Evolutionary conservation across 2,888 invertebrate species (phyloP), one percentile per base, ranked within the genome.

Genomic region (Petrolisthes manimaculis): DNA sequence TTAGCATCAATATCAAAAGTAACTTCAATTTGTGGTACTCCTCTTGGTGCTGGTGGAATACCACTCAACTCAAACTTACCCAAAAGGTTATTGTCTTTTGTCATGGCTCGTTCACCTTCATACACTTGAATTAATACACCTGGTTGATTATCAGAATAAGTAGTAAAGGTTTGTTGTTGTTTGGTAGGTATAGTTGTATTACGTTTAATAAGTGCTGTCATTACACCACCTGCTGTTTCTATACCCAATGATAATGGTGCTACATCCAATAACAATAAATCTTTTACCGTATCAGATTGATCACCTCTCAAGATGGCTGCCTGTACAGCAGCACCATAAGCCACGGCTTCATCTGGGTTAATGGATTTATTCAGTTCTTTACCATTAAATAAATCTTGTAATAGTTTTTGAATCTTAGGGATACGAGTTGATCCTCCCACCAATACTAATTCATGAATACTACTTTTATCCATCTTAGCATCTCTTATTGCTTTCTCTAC

Each of bases 391-490:
- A 93, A 93, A 91, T 94, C 94, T 93, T 99, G 98, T 89, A 99
- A 95, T 88, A 99, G 95, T 93, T 98, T 98, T 94, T 99, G 99
- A 92, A 99, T 97, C 94, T 98, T 99, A 86, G 99, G 99, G 92
- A 99, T 99, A 94, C 99, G 96, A 61, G 99, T 99, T 80, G 99
- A 99, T 83, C 98, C 99, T 92, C 99, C 99, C 98, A 97, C 96
- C 93, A 97, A 94, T 18, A 98, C 98, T 91, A 98, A 97, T 93
- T 97, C 97, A 93, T 97, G 96, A 91, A 99, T 96, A 92, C 95
- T 95, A 4, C 95, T 94, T 93, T 99, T 99, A 94, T 98, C 98
- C 96, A 99, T 96, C 94, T 99, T 98, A 24, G 99, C 98, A 92
- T 95, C 95, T 74, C 93, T 92, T 75, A 96, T 92, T 0, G 95